phyloP scores from a whole-genome alignment of 2,888 invertebrate genomes.

The Drosophila greeni region DNA sequence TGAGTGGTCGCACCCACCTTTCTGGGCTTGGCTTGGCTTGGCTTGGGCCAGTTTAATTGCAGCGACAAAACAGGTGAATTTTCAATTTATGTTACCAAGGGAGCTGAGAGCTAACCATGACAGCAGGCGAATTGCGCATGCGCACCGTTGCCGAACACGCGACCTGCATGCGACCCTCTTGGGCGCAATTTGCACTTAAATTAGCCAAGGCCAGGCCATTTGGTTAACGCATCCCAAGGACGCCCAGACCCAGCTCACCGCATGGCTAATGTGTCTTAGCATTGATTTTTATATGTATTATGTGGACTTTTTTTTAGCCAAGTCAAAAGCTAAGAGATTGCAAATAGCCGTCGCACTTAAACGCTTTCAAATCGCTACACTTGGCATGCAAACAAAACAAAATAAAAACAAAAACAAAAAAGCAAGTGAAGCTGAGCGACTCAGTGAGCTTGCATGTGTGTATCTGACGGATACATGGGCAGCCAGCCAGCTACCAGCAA shows the following conservation, averaged over 20 bases:
- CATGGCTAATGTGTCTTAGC: slow-evolving; percentile 57
- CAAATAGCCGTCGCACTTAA: slow-evolving; percentile 19
- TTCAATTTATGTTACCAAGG: slow-evolving; percentile 21
- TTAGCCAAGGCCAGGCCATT: slow-evolving; percentile 58
- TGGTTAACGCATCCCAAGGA: slow-evolving; percentile 46
- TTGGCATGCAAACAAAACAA: slow-evolving; percentile 26
- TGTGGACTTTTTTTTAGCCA: slow-evolving; percentile 1
- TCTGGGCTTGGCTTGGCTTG: slow-evolving; percentile 52
- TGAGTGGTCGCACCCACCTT: slow-evolving; percentile 24
- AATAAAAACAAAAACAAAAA: neutral
- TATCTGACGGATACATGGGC: slow-evolving; percentile 57
- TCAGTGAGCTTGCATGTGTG: slow-evolving; percentile 47
- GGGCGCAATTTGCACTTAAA: slow-evolving; percentile 66
- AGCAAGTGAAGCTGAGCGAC: slow-evolving; percentile 21
- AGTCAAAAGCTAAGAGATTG: slow-evolving; percentile 15
- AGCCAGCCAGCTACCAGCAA: slow-evolving; percentile 15
- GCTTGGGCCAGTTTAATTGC: slow-evolving; percentile 47
- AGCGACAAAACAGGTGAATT: slow-evolving; percentile 50
- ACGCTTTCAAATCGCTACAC: slow-evolving; percentile 40
- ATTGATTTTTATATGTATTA: slow-evolving; percentile 42
- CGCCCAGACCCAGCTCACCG: slow-evolving; percentile 45
- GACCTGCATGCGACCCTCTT: slow-evolving; percentile 43
- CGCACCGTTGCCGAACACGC: slow-evolving; percentile 44
- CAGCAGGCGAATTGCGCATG: slow-evolving; percentile 30
- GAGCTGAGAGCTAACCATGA: slow-evolving; percentile 12